Percentiles rank a stretch among this genome's conserved stretches.
Evolutionary conservation across 2,113 vertebrate species (phyloP).

Genomic region (Mastomys coucha): DNA sequence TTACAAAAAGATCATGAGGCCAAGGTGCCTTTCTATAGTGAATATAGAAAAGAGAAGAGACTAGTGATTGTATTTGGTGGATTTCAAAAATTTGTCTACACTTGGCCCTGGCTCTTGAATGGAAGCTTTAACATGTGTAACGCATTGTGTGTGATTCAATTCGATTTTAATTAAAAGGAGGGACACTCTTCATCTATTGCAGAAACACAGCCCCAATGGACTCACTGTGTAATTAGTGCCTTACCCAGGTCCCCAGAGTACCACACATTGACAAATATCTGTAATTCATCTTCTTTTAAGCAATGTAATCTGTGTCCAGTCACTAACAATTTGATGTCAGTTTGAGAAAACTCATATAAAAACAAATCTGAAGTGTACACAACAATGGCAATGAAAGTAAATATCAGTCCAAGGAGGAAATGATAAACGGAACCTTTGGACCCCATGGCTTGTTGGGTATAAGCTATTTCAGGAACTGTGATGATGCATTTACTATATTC

Average conservation of each 20-base stretch:
- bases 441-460: slow-evolving; percentile 69
- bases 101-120: background rate
- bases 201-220: background rate
- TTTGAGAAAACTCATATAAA: slow-evolving; percentile 66
- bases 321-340: slow-evolving; percentile 48
- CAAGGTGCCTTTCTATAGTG: background rate
- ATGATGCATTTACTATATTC: slow-evolving; percentile 57
- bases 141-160: background rate
- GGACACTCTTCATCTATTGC: background rate
- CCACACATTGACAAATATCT: slow-evolving; percentile 27
- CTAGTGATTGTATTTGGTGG: background rate
- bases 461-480: slow-evolving; percentile 60
- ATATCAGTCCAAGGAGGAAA: slow-evolving; percentile 63
- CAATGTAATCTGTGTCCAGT: slow-evolving; percentile 29
- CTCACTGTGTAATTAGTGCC: slow-evolving; percentile 44
- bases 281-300: slow-evolving; percentile 42
- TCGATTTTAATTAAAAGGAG: slow-evolving; percentile 52
- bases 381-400: slow-evolving; percentile 69
- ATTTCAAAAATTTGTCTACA: slow-evolving; percentile 29
- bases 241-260: background rate
- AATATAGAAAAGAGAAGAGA: background rate
- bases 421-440: slow-evolving; percentile 60
- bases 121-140: background rate
- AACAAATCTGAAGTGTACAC: slow-evolving; percentile 70
- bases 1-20: background rate